Percentiles rank a stretch among this genome's conserved stretches.
Evolutionary conservation across 2,888 invertebrate species (phyloP).

Genomic region (Osmoderma eremita): DNA sequence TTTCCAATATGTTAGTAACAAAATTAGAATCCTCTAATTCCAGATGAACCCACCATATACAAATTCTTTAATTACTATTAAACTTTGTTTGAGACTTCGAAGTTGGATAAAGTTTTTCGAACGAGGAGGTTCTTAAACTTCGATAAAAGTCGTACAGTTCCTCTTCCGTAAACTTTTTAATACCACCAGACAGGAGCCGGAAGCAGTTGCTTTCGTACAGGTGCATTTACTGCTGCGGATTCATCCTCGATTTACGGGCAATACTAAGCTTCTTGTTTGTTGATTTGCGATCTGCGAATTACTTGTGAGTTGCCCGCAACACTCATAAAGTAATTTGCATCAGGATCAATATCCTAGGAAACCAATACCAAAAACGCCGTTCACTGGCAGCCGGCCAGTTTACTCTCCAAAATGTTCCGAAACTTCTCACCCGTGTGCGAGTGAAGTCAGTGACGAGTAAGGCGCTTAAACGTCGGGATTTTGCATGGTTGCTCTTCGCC

Average conservation of each 20-base stretch:
- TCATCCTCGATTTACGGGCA: too few relatives aligned
- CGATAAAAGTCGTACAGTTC: neutral
- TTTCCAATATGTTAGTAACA: too few relatives aligned
- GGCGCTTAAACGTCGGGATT: conserved; percentile 25
- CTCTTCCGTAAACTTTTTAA: too few relatives aligned
- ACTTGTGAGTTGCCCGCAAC: conserved; percentile 11
- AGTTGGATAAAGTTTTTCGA: neutral
- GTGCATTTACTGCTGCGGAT: neutral
- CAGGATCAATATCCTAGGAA: conserved; percentile 19
- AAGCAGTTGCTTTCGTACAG: neutral
- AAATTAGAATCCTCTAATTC: too few relatives aligned
- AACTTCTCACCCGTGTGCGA: neutral
- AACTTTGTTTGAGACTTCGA: neutral
- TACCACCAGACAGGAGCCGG: too few relatives aligned
- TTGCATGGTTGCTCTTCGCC: conserved; percentile 10
- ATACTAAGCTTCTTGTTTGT: neutral
- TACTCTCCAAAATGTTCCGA: neutral
- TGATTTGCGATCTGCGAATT: conserved; percentile 16
- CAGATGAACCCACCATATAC: neutral
- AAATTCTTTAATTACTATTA: neutral
- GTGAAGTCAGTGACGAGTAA: neutral
- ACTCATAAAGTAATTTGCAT: conserved; percentile 28
- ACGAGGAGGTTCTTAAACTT: neutral
- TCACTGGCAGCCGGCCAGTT: conserved; percentile 28
- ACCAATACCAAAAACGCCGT: conserved; percentile 31